Base-by-base conservation (phyloP, 1,140 invertebrate genomes). In the Oncopodura yosiiana region DNA sequence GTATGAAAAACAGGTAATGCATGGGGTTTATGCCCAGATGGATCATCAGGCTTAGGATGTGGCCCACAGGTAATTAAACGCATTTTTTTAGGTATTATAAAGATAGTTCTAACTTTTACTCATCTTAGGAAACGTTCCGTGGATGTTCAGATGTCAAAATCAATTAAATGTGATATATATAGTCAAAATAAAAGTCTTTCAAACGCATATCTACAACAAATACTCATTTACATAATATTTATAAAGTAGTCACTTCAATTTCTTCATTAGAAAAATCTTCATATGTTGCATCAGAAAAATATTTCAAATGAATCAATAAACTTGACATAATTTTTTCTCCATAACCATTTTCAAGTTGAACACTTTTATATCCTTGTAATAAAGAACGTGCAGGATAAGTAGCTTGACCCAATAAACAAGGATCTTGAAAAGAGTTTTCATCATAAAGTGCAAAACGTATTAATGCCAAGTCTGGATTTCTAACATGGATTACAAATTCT, bases 371-470 rank as follows among this genome's bases (percentile, higher is more conserved):
- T 6, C 94, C 94, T 58, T 80, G 18, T 12, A 21, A 32, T 12
- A 56, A 36, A 16, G 36, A 46, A 9, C 30, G 18, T 32, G 30
- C 76, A 0, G 94, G 89, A 74, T 84, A 97, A 34, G 89, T 92
- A 26, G 89, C 91, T 75, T 98, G 94, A 2, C 93, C 95, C 54
- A 98, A 84, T 67, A 97, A 94, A 72, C 93, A 91, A 11, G 86
- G 84, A 65, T 98, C 94, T 2, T 91, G 92, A 74, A 98, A 97
- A 74, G 94, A 89, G 69, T 99, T 94, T 71, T 94, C 93, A 70
- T 97, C 94, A 69, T 93, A 84, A 0, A 97, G 88, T 27, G 86
- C 77, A 68, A 99, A 96, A 52, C 94, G 75, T 18, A 99, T 71
- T 3, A 98, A 70, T 0, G 94, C 89, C 66, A 95, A 77, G 42